These are phyloP conservation scores for Drosophila basisetae DNA, from an alignment of 2,888 invertebrate genomes.

Conservation along the genomic window DNA sequence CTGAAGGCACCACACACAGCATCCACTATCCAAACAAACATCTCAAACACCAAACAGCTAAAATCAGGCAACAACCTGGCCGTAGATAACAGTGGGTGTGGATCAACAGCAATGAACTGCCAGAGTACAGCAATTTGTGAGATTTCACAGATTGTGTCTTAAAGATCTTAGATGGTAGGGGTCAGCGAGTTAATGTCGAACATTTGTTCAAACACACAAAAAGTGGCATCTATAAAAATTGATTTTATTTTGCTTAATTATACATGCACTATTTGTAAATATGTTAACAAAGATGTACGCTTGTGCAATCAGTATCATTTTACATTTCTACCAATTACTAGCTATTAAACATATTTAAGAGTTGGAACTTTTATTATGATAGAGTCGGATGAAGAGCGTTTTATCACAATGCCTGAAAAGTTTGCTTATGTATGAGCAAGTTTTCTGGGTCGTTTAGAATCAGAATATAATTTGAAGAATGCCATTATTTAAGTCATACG, in stretches of 20 bases:
- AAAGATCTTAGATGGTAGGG: conserved; percentile 13
- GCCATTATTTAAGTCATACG: not conserved
- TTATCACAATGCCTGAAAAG: not conserved
- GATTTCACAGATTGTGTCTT: conserved; percentile 33
- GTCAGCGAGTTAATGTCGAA: conserved; percentile 34
- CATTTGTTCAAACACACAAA: conserved; percentile 21
- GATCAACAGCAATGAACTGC: conserved; percentile 6
- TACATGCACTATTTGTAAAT: conserved; percentile 3
- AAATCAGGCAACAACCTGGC: conserved; percentile 1
- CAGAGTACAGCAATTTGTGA: conserved; percentile 35
- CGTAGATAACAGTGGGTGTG: conserved; percentile 23
- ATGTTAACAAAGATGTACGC: not conserved
- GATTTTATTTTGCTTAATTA: conserved; percentile 50
- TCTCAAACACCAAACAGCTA: not conserved
- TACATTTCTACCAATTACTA: not conserved
- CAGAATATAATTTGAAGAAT: not conserved
- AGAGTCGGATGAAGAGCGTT: not conserved
- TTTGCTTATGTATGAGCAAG: not conserved
- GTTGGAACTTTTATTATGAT: not conserved
- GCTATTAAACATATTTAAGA: not conserved
- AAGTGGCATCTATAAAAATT: conserved; percentile 49
- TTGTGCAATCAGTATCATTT: not conserved
- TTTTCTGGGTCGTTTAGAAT: not conserved
- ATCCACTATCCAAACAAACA: not conserved
- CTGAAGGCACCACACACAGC: not conserved